Base-by-base conservation (phyloP, 1,140 invertebrate genomes). In the Aplysia californica region DNA sequence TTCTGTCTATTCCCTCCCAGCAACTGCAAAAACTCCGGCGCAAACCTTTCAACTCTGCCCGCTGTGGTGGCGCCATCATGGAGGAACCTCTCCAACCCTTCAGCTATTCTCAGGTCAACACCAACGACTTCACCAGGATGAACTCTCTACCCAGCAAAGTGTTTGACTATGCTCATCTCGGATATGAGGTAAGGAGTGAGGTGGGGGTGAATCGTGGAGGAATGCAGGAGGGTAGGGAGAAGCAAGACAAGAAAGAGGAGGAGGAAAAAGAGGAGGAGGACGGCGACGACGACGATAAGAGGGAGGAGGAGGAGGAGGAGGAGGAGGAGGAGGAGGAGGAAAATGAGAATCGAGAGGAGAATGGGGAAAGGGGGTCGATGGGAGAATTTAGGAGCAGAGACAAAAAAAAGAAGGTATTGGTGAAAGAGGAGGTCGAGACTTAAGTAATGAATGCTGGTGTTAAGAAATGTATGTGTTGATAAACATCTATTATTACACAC, bases 21-120 rank as follows among this genome's bases (percentile, higher is more conserved):
- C 55, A 64, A 1, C 58, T 81, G 20, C 80, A 81, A 64, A 77
- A 77, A 36, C 33, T 76, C 31, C n/a, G 80, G 10, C 73, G 58
- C 36, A 74, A 76, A 36, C 80, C 80, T 21, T 81, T 77, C 75
- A 79, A 79, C 44, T 21, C 41, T 4, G 75, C 74, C n/a, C 35
- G 58, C 64, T 81, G 80, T 74, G 80, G 64, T 4, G 64, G 68
- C 18, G 31, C 58, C 1, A 44, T 67, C 20, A 21, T 80, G 29
- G 35, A 68, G 20, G 31, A 50, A 23, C 79, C 79, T 23, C 41
- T 80, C 39, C 68, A 77, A 31, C 79, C 79, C 3, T 79, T 79
- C 65, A 39, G 15, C 36, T 79, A 71, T 64, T 44, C 50, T 23
- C 35, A 23, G 23, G 29, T 36, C 21, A 80, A 80, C 70, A 18